Conservation (phyloP, 1,140 invertebrate genomes). For the Panonychus citri region DNA sequence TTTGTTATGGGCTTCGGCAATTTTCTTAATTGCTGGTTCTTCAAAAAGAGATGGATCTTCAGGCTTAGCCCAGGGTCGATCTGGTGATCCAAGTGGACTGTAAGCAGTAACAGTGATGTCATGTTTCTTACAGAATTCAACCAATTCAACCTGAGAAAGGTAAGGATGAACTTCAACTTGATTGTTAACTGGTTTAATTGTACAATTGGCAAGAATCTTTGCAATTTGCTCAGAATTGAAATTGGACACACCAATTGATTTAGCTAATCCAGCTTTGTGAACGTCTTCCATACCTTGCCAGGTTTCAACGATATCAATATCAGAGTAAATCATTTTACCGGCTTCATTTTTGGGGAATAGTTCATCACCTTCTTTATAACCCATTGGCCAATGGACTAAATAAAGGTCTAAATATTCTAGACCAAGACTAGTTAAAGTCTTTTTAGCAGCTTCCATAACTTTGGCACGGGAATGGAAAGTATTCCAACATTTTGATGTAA, state of each 20-base stretch:
- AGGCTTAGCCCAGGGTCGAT: conserved; percentile 28
- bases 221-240: conserved; percentile 59
- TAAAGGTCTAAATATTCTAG: conserved; percentile 22
- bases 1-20: conserved; percentile 43
- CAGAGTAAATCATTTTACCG: conserved; percentile 2
- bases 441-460: conserved; percentile 33
- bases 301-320: conserved; percentile 17
- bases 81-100: conserved; percentile 31
- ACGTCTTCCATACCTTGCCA: conserved; percentile 11
- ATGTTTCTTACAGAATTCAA: conserved; percentile 39
- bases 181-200: conserved; percentile 7
- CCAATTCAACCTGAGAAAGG: conserved; percentile 46
- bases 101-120: conserved; percentile 49
- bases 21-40: conserved; percentile 34
- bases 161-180: conserved; percentile 66
- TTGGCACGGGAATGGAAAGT: conserved; percentile 31
- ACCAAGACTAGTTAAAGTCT: conserved; percentile 32
- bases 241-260: conserved; percentile 65
- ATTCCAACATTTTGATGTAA: conserved; percentile 41
- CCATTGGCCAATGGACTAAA: conserved; percentile 12
- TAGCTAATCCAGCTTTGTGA: conserved; percentile 35
- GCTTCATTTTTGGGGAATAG: conserved; percentile 1
- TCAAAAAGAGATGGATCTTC: conserved; percentile 25
- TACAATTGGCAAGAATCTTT: conserved; percentile 3
- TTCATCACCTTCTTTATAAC: conserved; percentile 9